phyloP scores from a whole-genome alignment of 2,888 invertebrate genomes.

The Philhelius pedissequus region DNA sequence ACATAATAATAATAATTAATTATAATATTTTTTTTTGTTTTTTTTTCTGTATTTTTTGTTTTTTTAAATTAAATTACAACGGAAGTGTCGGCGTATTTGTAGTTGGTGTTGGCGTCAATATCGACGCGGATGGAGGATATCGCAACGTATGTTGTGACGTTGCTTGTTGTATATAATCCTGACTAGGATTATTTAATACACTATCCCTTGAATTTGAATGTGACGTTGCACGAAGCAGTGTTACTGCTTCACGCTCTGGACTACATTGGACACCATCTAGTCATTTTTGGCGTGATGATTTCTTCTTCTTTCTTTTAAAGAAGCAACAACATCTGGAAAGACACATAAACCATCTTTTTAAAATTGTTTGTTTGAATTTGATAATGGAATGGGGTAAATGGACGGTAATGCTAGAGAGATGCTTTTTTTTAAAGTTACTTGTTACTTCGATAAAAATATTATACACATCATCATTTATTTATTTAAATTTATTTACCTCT shows the following conservation, averaged over 20 bases:
- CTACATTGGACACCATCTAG: slow-evolving; percentile 86
- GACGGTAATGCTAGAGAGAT: slow-evolving; percentile 40
- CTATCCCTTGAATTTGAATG: slow-evolving; percentile 83
- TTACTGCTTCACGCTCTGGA: slow-evolving; percentile 83
- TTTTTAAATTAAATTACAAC: slow-evolving; percentile 77
- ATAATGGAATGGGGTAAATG: slow-evolving; percentile 12
- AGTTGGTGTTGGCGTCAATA: slow-evolving; percentile 80
- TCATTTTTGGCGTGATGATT: slow-evolving; percentile 94
- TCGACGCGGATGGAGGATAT: slow-evolving; percentile 80
- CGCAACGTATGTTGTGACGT: slow-evolving; percentile 80
- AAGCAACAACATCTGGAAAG: slow-evolving; percentile 96
- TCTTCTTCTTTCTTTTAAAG: slow-evolving; percentile 99
- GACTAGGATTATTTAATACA: slow-evolving; percentile 80
- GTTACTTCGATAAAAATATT: too few species aligned
- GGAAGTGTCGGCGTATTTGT: slow-evolving; percentile 80
- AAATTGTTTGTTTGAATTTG: slow-evolving; percentile 54
- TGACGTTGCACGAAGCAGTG: slow-evolving; percentile 82
- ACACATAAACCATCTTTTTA: slow-evolving; percentile 69
- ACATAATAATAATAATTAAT: slow-evolving; percentile 70
- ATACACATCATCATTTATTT: too few species aligned
- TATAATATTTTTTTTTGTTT: slow-evolving; percentile 48
- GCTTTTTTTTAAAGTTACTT: too few species aligned
- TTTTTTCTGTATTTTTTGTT: slow-evolving; percentile 19
- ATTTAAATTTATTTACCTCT: too few species aligned
- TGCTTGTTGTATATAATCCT: slow-evolving; percentile 80